Base-by-base conservation (phyloP, 2,888 invertebrate genomes). In the Oscheius sp. region DNA sequence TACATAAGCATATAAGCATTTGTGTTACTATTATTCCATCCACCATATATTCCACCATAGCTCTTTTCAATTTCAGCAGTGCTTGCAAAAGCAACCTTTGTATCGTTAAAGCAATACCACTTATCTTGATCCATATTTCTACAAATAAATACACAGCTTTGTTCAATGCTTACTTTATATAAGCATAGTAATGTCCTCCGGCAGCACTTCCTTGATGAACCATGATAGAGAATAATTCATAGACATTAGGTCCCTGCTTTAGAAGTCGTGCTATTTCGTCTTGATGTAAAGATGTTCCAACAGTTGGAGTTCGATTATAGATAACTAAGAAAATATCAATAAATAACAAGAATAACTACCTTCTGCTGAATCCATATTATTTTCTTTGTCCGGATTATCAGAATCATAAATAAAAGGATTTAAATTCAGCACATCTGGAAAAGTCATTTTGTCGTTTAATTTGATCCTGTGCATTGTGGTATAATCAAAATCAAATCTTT, bases 1-100 rank as follows among this genome's bases (percentile, higher is more conserved):
- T 94, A 94, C 92, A 94, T 93, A 67, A 94, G 89, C 93, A 94
- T 94, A 84, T 94, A 94, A 0, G 93, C 94, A 87, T 93, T 93
- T 50, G 93, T 92, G 82, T 92, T 93, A 64, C 92, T 91, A 84
- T 91, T 91, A 14, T 90, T 89, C 77, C 87, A 85, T 22, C 88
- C 87, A 28, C 74, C 73, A 30, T 90, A 89, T 32, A 91, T 91
- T 32, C 92, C 92, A 8, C 94, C 94, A 86, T 92, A 94, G 0
- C 93, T 92, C 86, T 91, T 92, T 78, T 76, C 72, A 26, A 78
- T 71, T 14, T 78, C 75, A 0, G 6, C 22, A 2, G 68, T 33
- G 0, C 57, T 47, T 0, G 83, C 84, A 12, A 90, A 88, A 38
- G 90, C 90, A 30, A 94, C 94, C 77, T 90, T 91, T 82, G 93